Conservation (phyloP, 2,113 vertebrate species). For the Spea multiplicata region DNA sequence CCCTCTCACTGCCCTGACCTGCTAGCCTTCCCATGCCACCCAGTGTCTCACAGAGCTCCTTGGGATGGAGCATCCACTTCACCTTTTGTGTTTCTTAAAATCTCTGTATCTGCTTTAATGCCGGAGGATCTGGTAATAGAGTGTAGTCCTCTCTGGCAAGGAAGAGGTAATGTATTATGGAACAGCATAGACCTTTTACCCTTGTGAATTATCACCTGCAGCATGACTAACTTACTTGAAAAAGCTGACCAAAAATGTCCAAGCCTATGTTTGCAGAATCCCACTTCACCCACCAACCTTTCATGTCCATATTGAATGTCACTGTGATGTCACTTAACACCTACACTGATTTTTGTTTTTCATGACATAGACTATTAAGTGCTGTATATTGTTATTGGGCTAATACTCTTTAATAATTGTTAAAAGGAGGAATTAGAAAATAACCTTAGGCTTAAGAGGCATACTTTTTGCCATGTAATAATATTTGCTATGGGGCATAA, state of each 20-base stretch:
- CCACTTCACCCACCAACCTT: conserved; percentile 11
- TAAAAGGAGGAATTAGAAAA: too few relatives aligned
- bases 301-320: conserved; percentile 17
- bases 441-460: too few relatives aligned
- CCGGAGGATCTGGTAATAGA: neutral
- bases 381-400: neutral
- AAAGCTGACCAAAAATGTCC: conserved; percentile 1
- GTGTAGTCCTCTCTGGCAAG: neutral
- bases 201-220: conserved; percentile 25
- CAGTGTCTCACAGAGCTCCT: conserved; percentile 24
- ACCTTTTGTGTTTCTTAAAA: conserved; percentile 16
- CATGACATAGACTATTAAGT: neutral
- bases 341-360: neutral
- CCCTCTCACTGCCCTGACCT: conserved; percentile 22
- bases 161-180: neutral
- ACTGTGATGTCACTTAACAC: conserved; percentile 21
- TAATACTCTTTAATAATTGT: too few relatives aligned
- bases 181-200: neutral
- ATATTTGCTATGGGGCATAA: too few relatives aligned
- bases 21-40: conserved; percentile 7
- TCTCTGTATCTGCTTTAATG: neutral
- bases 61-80: conserved; percentile 25
- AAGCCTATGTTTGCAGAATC: conserved; percentile 18
- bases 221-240: conserved; percentile 37
- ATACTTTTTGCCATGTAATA: too few relatives aligned